These are phyloP conservation scores for Oxyura jamaicensis DNA, from an alignment of 2,113 vertebrate genomes.

Conservation along the genomic window DNA sequence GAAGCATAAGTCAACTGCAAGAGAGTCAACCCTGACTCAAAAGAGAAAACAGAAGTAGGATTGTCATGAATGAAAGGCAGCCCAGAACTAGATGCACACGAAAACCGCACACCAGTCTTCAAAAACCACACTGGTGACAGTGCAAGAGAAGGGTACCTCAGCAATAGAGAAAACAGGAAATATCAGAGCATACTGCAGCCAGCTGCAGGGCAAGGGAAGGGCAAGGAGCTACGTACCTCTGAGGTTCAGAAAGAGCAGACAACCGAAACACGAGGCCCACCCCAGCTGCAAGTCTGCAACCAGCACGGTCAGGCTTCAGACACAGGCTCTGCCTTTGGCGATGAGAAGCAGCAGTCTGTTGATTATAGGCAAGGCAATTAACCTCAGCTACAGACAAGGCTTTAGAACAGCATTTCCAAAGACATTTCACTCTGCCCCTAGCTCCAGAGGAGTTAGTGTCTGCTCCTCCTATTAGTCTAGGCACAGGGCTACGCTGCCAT, in stretches of 20 bases:
- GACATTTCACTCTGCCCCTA: neutral
- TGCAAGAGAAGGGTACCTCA: accelerated
- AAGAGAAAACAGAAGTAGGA: neutral
- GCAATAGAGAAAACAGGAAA: neutral
- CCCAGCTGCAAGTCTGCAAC: neutral
- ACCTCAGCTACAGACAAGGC: neutral
- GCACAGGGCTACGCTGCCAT: neutral
- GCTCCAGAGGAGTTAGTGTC: accelerated
- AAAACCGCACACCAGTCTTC: neutral
- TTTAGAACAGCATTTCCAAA: neutral
- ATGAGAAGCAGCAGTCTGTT: neutral
- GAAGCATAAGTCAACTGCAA: neutral
- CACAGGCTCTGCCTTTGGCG: neutral
- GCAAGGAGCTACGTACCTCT: accelerated
- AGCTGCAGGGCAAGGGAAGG: accelerated
- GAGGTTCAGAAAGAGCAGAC: accelerated
- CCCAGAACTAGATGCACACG: neutral
- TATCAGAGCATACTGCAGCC: accelerated
- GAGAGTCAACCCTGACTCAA: neutral
- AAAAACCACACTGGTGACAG: accelerated
- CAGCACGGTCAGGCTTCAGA: accelerated
- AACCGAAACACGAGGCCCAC: no score
- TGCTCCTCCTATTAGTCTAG: neutral
- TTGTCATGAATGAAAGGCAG: neutral
- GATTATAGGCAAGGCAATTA: neutral